Conservation (phyloP, 2,888 invertebrate species). For the Saturnia japonica region DNA sequence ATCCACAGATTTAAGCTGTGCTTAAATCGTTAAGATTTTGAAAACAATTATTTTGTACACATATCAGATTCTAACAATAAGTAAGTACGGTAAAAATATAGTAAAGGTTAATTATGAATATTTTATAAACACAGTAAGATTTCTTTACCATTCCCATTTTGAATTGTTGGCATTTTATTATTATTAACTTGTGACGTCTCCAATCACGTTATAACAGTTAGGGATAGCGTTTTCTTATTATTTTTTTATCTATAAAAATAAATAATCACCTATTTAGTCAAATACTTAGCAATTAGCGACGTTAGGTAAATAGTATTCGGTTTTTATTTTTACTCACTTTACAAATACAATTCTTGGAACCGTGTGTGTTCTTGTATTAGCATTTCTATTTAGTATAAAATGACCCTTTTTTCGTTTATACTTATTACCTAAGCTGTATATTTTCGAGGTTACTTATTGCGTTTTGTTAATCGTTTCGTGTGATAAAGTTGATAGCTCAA, state of each 20-base stretch:
- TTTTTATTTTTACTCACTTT: conserved; percentile 51
- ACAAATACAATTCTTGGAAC: conserved; percentile 37
- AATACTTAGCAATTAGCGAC: conserved; percentile 75
- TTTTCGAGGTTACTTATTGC: conserved; percentile 58
- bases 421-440: conserved; percentile 28
- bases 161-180: conserved; percentile 11
- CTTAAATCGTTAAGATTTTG: not conserved
- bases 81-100: not conserved
- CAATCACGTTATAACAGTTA: not conserved
- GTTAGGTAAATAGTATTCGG: conserved; percentile 43
- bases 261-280: conserved; percentile 24
- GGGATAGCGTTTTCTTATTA: not conserved
- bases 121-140: not conserved
- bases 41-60: not conserved
- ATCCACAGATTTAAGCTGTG: too few relatives aligned
- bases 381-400: conserved; percentile 52
- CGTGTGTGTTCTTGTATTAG: conserved; percentile 61
- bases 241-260: not conserved
- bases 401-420: conserved; percentile 35
- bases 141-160: conserved; percentile 2
- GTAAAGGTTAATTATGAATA: not conserved
- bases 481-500: conserved; percentile 70
- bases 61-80: not conserved
- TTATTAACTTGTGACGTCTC: not conserved
- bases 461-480: conserved; percentile 62